Evolutionary conservation across 2,888 invertebrate genomes (phyloP).

Genomic region (Rapana venosa): DNA sequence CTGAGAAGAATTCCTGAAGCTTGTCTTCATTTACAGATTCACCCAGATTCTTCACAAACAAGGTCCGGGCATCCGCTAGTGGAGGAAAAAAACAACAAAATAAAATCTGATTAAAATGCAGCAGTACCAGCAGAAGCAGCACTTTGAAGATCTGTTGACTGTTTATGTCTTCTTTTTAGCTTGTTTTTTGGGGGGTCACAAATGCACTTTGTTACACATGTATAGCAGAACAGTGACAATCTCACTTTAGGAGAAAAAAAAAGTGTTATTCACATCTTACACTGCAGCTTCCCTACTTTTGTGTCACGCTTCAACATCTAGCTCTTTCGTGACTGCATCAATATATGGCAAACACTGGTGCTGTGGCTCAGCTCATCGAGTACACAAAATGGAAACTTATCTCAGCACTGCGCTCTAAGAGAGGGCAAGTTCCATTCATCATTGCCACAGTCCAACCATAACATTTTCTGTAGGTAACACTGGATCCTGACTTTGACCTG

Average conservation of each 20-base stretch:
- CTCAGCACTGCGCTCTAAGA: slow-evolving; percentile 31
- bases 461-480: not conserved
- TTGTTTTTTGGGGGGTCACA: not conserved
- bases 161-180: no score
- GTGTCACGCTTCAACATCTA: no score
- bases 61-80: slow-evolving; percentile 46
- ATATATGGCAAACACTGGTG: no score
- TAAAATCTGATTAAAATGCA: not conserved
- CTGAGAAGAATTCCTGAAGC: slow-evolving; percentile 45
- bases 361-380: slow-evolving; percentile 25
- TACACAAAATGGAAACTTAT: slow-evolving; percentile 12
- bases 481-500: not conserved
- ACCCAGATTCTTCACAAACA: slow-evolving; percentile 51
- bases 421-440: slow-evolving; percentile 44
- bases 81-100: not conserved
- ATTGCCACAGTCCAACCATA: not conserved
- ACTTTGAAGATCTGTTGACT: no score
- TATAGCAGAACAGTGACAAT: not conserved
- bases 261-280: no score
- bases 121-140: not conserved
- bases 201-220: no score
- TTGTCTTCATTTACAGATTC: slow-evolving; percentile 43
- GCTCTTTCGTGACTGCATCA: no score
- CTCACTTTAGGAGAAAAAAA: no score
- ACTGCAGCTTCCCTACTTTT: no score